Base-by-base conservation (phyloP, 64 coral and sea anemone species). In the Hydrozoanthus tunicans region DNA sequence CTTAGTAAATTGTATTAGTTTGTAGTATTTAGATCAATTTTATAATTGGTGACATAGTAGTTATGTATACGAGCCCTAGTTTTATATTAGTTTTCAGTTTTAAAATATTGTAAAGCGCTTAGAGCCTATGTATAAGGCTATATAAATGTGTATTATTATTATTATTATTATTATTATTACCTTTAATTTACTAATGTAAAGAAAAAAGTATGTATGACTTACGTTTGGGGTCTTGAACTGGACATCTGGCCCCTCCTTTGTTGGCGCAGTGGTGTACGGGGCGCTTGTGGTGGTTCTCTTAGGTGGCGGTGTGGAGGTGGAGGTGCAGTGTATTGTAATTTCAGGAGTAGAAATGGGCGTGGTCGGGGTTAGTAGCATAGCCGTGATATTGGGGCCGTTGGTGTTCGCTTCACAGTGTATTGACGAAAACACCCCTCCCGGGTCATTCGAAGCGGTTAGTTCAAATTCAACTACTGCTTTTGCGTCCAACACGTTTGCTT, bases 361-460 rank as follows among this genome's bases (percentile, higher is more conserved):
- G 68, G 68, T 88, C 20, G 84, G 84, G 73, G 84, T 88, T 62
- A 88, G 25, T 3, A 88, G 84, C 54, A 25, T 88, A 20, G 69
- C 84, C 15, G 69, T 88, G 5, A 74, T 13, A 88, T 71, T 75
- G 24, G 69, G 56, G 3, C 55, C 55, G 55, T 59, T 52, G 68
- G 68, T 73, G 11, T 60, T 55, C 9, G 55, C 69, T 59, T 88
- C 84, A 88, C 84, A 88, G 10, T 88, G 74, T 5, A 88, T n/a
- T 17, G 84, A 67, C 25, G 70, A 62, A 43, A 88, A 88, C 7
- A 56, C 27, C 0, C 10, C 15, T 25, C 9, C 6, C 1, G 84
- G 68, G 9, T 75, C 24, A 70, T 75, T 67, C 15, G 69, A 0
- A 12, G 69, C 55, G 13, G 23, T 60, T 5, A 6, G 13, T 0